Evolutionary conservation across 1,140 invertebrate species (phyloP).

Genomic region (Drosophila ercepeae): DNA sequence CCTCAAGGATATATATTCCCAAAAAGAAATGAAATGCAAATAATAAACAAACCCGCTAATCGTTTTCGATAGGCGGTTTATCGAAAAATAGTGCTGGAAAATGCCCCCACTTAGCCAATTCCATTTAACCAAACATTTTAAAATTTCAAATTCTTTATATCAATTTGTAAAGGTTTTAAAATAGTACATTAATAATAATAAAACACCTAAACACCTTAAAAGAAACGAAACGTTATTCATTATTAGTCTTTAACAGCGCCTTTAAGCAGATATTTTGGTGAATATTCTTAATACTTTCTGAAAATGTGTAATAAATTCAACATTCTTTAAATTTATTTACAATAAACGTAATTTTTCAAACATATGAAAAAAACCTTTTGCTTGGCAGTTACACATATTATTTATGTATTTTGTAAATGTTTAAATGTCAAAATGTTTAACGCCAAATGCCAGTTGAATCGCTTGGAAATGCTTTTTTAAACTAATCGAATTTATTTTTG

Average conservation of each 20-base stretch:
- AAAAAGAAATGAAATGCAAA: constrained; percentile 30
- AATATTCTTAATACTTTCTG: no score
- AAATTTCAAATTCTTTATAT: no score
- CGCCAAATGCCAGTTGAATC: not conserved
- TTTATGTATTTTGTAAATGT: not conserved
- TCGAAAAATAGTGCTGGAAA: not conserved
- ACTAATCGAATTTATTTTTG: constrained; percentile 8
- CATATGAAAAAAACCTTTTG: no score
- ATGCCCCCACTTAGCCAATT: not conserved
- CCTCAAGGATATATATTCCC: not conserved
- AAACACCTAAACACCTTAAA: no score
- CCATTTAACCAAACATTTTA: not conserved
- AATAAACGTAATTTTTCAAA: no score
- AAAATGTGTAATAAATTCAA: no score
- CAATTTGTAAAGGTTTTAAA: no score
- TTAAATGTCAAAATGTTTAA: not conserved
- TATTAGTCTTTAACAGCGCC: no score
- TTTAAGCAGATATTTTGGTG: no score
- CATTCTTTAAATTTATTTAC: no score
- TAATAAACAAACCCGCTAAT: constrained; percentile 26
- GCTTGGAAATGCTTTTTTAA: not conserved
- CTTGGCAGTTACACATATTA: not conserved
- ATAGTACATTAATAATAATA: no score
- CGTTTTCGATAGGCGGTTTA: not conserved
- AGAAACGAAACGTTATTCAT: no score